Evolutionary conservation across 2,888 invertebrate genomes (phyloP).

Genomic region (Rhamphomyia laevipes): DNA sequence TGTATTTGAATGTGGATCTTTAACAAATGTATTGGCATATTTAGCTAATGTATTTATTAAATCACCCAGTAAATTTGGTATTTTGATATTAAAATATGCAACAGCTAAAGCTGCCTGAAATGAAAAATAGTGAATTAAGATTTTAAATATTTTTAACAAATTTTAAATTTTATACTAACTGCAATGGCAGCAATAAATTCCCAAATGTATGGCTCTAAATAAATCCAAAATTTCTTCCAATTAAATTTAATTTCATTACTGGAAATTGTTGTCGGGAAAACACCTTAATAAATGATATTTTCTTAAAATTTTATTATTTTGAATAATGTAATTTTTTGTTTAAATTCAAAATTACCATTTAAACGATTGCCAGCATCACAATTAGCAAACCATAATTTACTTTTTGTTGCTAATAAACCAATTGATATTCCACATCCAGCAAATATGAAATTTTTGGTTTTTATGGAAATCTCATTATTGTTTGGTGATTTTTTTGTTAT

Average conservation of each 20-base stretch:
- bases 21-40: constrained; percentile 40
- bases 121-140: constrained; percentile 3
- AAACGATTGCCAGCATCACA: constrained; percentile 32
- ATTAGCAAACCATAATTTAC: constrained; percentile 17
- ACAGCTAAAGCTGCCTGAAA: constrained; percentile 77
- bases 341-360: constrained; percentile 14
- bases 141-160: neutral
- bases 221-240: constrained; percentile 60
- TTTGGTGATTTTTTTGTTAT: neutral
- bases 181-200: constrained; percentile 64
- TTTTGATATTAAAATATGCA: constrained; percentile 78
- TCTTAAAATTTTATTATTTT: neutral
- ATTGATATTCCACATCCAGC: constrained; percentile 26
- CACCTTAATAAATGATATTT: constrained; percentile 13
- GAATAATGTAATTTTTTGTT: neutral
- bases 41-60: constrained; percentile 67
- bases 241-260: constrained; percentile 56
- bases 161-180: constrained; percentile 40
- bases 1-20: constrained; percentile 29
- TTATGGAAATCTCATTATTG: constrained; percentile 2
- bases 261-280: constrained; percentile 26
- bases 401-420: constrained; percentile 24
- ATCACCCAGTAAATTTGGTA: constrained; percentile 72
- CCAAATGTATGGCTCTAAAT: constrained; percentile 66
- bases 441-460: constrained; percentile 21